phyloP scores from a whole-genome alignment of 1,140 invertebrate genomes.

The Ceratina japonica region DNA sequence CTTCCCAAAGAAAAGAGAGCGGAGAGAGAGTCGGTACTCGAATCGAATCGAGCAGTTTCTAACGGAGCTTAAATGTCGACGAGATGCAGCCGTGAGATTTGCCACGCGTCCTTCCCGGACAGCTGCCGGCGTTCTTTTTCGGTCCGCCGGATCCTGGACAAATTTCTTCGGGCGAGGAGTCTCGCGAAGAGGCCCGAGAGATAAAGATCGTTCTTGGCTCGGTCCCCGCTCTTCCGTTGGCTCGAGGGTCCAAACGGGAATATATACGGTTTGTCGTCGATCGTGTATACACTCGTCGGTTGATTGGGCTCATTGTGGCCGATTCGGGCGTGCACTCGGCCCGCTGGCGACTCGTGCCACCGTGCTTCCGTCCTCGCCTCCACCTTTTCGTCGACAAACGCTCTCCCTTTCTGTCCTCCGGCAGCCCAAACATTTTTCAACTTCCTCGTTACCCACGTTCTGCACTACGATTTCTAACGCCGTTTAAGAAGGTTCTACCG shows the following conservation, averaged over 20 bases:
- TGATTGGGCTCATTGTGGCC: constrained; percentile 76
- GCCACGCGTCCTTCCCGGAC: constrained; percentile 15
- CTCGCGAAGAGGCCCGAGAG: constrained; percentile 26
- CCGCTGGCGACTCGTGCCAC: constrained; percentile 43
- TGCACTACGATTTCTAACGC: too few relatives aligned
- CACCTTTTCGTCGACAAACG: constrained; percentile 34
- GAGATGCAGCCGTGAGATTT: constrained; percentile 46
- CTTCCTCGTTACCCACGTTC: too few relatives aligned
- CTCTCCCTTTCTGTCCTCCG: background rate
- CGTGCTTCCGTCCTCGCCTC: constrained; percentile 25
- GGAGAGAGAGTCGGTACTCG: too few relatives aligned
- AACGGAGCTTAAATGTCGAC: constrained; percentile 30
- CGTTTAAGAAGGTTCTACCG: too few relatives aligned
- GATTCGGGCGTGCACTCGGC: constrained; percentile 66
- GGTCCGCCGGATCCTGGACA: background rate
- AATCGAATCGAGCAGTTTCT: background rate
- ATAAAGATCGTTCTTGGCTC: constrained; percentile 61
- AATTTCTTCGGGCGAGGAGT: constrained; percentile 11
- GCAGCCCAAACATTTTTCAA: too few relatives aligned
- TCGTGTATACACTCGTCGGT: constrained; percentile 72
- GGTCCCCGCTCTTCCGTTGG: too few relatives aligned
- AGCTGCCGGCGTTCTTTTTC: constrained; percentile 31
- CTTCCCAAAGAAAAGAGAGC: too few relatives aligned
- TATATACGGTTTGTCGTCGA: constrained; percentile 73
- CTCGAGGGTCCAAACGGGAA: background rate